Base-by-base conservation (phyloP, 2,888 invertebrate species). In the Cremastinae sp. region DNA sequence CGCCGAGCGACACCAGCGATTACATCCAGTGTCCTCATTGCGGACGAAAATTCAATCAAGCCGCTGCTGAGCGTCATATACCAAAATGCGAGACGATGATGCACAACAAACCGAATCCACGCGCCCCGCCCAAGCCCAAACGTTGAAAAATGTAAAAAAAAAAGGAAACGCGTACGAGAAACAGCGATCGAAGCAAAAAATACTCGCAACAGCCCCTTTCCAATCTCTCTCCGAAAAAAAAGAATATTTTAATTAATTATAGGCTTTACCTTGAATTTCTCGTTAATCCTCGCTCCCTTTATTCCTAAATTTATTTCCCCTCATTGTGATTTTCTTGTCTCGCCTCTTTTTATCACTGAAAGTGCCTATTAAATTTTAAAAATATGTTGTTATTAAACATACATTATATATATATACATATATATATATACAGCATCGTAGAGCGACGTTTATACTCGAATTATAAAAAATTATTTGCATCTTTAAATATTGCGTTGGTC, bases 11-110 rank as follows among this genome's bases (percentile, higher is more conserved):
- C 87, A 97, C 96, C 87, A 95, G 96, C 0, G 97, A 98, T 91
- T 97, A 97, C 90, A 92, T 96, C 18, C 94, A 94, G 85, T 98
- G 98, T 86, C 97, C 97, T 0, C 95, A 97, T 90, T 98, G 98
- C 90, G 91, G 91, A 28, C 92, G 97, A 0, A 94, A 94, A 83
- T 98, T 98, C 91, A 96, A 96, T 91, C 93, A 94, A 84, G 90
- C 91, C 0, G 96, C 96, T 0, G 98, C 98, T 0, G 95, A 95
- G 81, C 91, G 98, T 28, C 98, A 98, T 91, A 97, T 98, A 82
- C 98, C 98, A 59, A 95, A 96, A 90, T 98, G 98, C 91, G 95
- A 95, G 85, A 93, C 91, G 84, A 96, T 94, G 91, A 91, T 93
- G 81, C 96, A 95, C 90, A 97, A 97, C 89, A 96, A 96, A 85